These are phyloP conservation scores for Drosophila obscura DNA, from an alignment of 1,140 invertebrate genomes.

Conservation along the genomic window DNA sequence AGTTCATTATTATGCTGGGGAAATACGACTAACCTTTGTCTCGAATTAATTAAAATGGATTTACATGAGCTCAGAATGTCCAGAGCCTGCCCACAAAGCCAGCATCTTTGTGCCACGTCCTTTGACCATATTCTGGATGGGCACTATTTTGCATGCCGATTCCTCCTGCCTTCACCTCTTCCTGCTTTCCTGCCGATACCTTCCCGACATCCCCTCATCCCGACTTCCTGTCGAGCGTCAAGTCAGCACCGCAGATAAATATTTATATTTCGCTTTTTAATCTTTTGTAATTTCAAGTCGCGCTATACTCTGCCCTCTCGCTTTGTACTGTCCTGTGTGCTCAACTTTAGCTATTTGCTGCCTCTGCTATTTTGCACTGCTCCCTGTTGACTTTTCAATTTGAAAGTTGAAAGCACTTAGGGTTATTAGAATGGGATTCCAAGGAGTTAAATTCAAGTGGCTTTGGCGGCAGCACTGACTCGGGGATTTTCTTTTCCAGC, in stretches of 20 bases:
- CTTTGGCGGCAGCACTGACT: slow-evolving; percentile 32
- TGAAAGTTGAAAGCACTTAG: slow-evolving; percentile 80
- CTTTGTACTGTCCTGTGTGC: slow-evolving; percentile 47
- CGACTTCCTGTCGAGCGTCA: slow-evolving; percentile 45
- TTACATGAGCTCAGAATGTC: slow-evolving; percentile 82
- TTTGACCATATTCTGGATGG: slow-evolving; percentile 23
- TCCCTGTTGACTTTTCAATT: slow-evolving; percentile 80
- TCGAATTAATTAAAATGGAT: slow-evolving; percentile 83
- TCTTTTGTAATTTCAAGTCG: slow-evolving; percentile 82
- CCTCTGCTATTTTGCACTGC: slow-evolving; percentile 73
- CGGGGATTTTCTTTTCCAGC: slow-evolving; percentile 41
- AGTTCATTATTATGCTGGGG: slow-evolving; percentile 75
- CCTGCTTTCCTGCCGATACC: slow-evolving; percentile 50
- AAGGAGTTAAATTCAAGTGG: slow-evolving; percentile 64
- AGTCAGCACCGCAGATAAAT: slow-evolving; percentile 74
- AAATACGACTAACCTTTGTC: slow-evolving; percentile 74
- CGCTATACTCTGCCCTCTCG: slow-evolving; percentile 34
- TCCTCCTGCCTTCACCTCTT: background rate
- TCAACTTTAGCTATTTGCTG: slow-evolving; percentile 63
- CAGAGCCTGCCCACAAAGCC: slow-evolving; percentile 61
- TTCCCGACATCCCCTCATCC: slow-evolving; percentile 4
- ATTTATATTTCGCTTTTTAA: slow-evolving; percentile 83
- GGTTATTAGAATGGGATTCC: slow-evolving; percentile 75
- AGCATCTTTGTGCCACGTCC: slow-evolving; percentile 50
- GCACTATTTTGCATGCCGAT: slow-evolving; percentile 66